Evolutionary conservation across 2,888 invertebrate species (phyloP), one percentile per base, ranked within the genome.

Genomic region (Orthosia cruda): DNA sequence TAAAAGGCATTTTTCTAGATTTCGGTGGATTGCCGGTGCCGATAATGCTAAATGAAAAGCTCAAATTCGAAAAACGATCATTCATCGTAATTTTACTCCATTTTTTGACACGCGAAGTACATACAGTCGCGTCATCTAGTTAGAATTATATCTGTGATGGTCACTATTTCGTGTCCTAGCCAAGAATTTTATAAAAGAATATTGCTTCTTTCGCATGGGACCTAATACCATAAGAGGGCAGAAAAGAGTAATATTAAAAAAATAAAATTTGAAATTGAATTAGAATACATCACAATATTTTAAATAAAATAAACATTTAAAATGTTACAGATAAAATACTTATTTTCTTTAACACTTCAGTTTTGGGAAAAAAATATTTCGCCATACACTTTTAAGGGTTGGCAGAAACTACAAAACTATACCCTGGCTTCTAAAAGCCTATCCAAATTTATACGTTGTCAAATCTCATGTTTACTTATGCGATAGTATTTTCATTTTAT

Each of bases 331-430:
- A 54, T 0, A 4, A 55, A 16, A 23, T 16, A 55, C 13, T 23
- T n/a, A 45, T 59, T 59, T 32, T 15, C 7, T 45, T 61, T 47
- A 49, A 23, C 23, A 49, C 5, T 23, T 45, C 54, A 55, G 0
- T 5, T 54, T 23, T 23, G 3, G n/a, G n/a, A 15, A 23, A 23
- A 26, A 49, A 13, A 23, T 26, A 0, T 12, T 18, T 50, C 40
- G 52, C 45, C 45, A 7, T n/a, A n/a, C 4, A 4, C 12, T 15
- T 50, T 50, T 1, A 40, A 12, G 2, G 20, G 47, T 18, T 49
- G n/a, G 26, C 55, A 50, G 18, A 4, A 40, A 12, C 49, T 71
- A 71, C 23, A 55, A 26, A 15, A 55, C 54, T 71, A 18, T 32
- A 4, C 47, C 16, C 12, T 18, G 9, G 20, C 57, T 71, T 23